Conservation (phyloP, 2,888 invertebrate species). For the Osedax fenrisi region DNA sequence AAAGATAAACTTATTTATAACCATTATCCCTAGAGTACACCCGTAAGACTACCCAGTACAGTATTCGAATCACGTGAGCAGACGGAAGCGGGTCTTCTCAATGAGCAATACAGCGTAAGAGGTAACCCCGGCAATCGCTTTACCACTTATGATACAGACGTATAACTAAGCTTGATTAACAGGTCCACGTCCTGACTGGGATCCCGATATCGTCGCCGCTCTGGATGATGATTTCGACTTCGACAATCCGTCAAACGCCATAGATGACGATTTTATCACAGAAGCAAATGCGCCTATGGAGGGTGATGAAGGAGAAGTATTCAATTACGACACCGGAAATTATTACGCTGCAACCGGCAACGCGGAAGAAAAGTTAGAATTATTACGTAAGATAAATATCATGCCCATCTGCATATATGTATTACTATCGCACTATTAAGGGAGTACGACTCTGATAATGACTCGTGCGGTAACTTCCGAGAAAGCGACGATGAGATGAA, state of each 20-base stretch:
- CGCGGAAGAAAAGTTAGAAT: background rate
- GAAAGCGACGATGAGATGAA: conserved; percentile 30
- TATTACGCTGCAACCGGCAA: background rate
- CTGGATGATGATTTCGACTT: conserved; percentile 82
- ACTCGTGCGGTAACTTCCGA: conserved; percentile 29
- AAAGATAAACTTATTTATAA: too few species aligned
- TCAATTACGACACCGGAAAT: conserved; percentile 9
- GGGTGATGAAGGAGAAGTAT: background rate
- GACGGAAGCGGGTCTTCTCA: conserved; percentile 70
- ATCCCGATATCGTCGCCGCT: conserved; percentile 81
- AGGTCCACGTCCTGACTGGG: conserved; percentile 58
- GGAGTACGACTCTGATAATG: conserved; percentile 21
- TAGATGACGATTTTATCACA: conserved; percentile 83
- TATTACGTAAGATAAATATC: too few species aligned
- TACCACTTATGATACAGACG: too few species aligned
- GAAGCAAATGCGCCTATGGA: conserved; percentile 57
- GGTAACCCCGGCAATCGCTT: too few species aligned
- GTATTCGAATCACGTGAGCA: conserved; percentile 74
- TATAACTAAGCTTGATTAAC: too few species aligned
- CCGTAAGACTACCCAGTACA: conserved; percentile 69
- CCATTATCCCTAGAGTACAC: conserved; percentile 85
- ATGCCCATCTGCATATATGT: too few species aligned
- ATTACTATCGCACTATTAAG: too few species aligned
- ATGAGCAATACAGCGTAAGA: conserved; percentile 42
- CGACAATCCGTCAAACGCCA: conserved; percentile 66